These are phyloP conservation scores for Plebejus anna DNA, from an alignment of 2,888 invertebrate genomes.

Conservation along the genomic window DNA sequence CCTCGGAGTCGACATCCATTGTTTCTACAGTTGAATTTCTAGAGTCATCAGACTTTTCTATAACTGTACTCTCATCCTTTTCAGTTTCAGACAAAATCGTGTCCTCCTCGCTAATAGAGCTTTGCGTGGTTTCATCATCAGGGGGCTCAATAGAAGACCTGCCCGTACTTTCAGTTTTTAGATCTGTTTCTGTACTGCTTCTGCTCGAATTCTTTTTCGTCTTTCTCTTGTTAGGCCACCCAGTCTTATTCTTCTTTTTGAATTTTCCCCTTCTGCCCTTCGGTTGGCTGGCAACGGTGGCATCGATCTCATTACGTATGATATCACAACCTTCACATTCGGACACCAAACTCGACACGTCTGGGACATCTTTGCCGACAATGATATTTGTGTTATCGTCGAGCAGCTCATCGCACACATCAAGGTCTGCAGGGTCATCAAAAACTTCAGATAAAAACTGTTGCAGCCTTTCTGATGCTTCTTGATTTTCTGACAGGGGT, in stretches of 20 bases:
- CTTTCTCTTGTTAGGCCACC: slow-evolving; percentile 85
- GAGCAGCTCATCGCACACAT: slow-evolving; percentile 68
- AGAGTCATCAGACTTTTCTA: slow-evolving; percentile 41
- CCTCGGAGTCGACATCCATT: slow-evolving; percentile 32
- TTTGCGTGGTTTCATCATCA: slow-evolving; percentile 59
- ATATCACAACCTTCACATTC: slow-evolving; percentile 69
- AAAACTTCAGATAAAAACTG: slow-evolving; percentile 70
- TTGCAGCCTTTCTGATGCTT: slow-evolving; percentile 63
- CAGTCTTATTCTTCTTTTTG: slow-evolving; percentile 88
- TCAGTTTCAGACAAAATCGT: slow-evolving; percentile 49
- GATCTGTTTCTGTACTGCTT: slow-evolving; percentile 52
- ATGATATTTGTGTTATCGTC: slow-evolving; percentile 58
- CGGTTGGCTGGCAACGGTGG: slow-evolving; percentile 47
- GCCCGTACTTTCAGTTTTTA: slow-evolving; percentile 53
- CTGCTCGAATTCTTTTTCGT: slow-evolving; percentile 57
- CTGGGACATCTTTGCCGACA: slow-evolving; percentile 61
- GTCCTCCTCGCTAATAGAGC: slow-evolving; percentile 59
- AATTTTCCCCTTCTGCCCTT: slow-evolving; percentile 73
- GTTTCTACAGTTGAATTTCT: slow-evolving; percentile 28
- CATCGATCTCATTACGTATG: slow-evolving; percentile 61
- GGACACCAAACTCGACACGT: slow-evolving; percentile 66
- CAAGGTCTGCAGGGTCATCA: slow-evolving; percentile 68
- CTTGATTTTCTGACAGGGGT: slow-evolving; percentile 54
- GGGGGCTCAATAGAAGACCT: slow-evolving; percentile 58
- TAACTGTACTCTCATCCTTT: slow-evolving; percentile 45